Conservation (phyloP, 2,888 invertebrate species). For the Chymomyza fuscimana region DNA sequence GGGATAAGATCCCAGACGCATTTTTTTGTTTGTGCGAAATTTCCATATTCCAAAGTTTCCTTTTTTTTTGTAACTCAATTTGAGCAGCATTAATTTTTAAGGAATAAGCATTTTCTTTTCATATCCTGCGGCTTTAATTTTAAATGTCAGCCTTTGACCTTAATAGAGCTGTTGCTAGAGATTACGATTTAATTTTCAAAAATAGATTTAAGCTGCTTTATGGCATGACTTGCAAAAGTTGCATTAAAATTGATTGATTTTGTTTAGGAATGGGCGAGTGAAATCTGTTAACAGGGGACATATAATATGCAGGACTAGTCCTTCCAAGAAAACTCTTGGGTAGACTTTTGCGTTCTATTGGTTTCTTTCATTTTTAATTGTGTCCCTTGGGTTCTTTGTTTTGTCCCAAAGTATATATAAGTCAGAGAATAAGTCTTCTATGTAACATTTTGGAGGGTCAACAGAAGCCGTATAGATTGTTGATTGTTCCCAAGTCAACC, state of each 20-base stretch:
- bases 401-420: no score
- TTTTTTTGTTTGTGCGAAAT: not conserved
- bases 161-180: slow-evolving; percentile 5
- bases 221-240: not conserved
- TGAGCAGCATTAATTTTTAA: slow-evolving; percentile 23
- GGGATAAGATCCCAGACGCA: not conserved
- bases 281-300: not conserved
- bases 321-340: no score
- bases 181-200: slow-evolving; percentile 20
- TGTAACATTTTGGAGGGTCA: no score
- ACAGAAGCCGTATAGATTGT: no score
- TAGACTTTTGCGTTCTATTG: no score
- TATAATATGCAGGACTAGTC: no score
- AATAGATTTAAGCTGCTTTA: slow-evolving; percentile 41
- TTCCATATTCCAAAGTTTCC: not conserved
- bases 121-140: not conserved
- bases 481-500: no score
- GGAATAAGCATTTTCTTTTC: not conserved
- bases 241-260: slow-evolving; percentile 8
- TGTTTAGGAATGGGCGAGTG: not conserved
- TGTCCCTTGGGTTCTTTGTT: no score
- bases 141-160: slow-evolving; percentile 37
- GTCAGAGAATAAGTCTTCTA: no score
- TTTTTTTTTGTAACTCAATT: not conserved
- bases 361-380: no score